These are phyloP conservation scores for Falco peregrinus DNA, from an alignment of 2,797 vertebrate genomes.

Conservation along the genomic window DNA sequence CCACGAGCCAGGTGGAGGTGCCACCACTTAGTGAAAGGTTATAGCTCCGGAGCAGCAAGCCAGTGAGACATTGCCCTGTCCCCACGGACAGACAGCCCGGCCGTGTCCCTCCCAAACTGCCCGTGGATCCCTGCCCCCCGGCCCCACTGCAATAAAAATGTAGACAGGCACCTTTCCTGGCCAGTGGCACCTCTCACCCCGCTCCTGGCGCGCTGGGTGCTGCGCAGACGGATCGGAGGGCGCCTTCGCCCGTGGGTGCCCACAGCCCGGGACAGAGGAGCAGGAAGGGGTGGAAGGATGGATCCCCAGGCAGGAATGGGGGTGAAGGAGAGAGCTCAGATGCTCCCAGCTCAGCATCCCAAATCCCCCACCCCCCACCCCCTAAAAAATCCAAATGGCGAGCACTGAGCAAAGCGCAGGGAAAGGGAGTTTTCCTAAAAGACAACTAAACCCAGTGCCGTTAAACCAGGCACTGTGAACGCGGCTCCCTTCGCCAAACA, in stretches of 20 bases:
- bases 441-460: background rate
- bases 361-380: background rate
- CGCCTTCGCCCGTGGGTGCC: fast-evolving
- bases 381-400: background rate
- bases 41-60: fast-evolving
- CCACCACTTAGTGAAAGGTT: background rate
- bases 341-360: background rate
- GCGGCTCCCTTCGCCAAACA: fast-evolving
- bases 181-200: fast-evolving
- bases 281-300: background rate
- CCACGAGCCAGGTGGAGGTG: background rate
- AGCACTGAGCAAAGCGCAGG: fast-evolving
- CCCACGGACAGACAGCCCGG: background rate
- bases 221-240: fast-evolving
- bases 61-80: background rate
- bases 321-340: background rate
- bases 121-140: background rate
- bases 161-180: background rate
- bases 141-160: fast-evolving
- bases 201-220: fast-evolving
- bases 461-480: background rate
- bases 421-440: background rate
- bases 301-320: background rate
- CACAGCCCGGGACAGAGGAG: fast-evolving
- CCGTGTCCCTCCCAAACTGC: background rate